Evolutionary conservation across 2,113 vertebrate genomes (phyloP).

Genomic region (Ailuropoda melanoleuca): DNA sequence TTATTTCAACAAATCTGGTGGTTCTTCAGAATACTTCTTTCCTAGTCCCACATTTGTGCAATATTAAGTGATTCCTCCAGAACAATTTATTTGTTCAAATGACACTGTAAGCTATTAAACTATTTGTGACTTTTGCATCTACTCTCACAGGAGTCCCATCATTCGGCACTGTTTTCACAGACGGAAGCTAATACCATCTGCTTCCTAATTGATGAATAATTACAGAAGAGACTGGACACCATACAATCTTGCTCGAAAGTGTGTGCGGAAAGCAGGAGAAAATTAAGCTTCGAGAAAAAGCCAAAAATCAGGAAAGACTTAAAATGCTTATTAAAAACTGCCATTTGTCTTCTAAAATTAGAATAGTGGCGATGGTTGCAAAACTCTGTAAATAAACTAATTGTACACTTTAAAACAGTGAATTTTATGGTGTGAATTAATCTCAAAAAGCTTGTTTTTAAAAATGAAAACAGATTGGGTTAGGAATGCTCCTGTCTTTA

Average conservation of each 20-base stretch:
- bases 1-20: background rate
- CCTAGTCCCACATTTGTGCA: background rate
- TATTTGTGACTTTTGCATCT: constrained; percentile 29
- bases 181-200: constrained; percentile 76
- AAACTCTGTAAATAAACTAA: background rate
- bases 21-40: background rate
- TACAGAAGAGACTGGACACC: constrained; percentile 54
- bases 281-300: constrained; percentile 36
- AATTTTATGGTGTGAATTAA: background rate
- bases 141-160: constrained; percentile 64
- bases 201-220: constrained; percentile 79
- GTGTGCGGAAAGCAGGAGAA: constrained; percentile 53
- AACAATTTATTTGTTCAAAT: constrained; percentile 27
- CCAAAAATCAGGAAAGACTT: background rate
- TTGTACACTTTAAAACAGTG: background rate
- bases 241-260: constrained; percentile 51
- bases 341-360: constrained; percentile 33
- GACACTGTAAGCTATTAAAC: background rate
- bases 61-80: background rate
- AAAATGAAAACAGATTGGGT: background rate
- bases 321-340: constrained; percentile 28
- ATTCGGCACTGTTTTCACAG: constrained; percentile 64
- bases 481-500: background rate
- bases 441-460: background rate
- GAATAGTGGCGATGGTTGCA: background rate